phyloP scores from a whole-genome alignment of 2,888 invertebrate species.

The Chrysolina americana region DNA sequence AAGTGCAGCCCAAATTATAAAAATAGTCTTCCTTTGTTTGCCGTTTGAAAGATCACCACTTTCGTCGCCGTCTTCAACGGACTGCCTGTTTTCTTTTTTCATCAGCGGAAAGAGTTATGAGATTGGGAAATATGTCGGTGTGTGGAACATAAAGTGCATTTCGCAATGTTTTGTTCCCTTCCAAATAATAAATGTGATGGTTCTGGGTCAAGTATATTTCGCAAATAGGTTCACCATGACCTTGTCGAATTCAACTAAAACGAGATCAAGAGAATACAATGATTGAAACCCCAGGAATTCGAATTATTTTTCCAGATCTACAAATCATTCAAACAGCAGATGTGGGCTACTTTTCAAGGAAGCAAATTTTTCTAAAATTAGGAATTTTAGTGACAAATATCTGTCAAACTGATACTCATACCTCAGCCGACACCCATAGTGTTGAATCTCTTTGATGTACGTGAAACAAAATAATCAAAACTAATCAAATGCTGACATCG shows the following conservation, averaged over 20 bases:
- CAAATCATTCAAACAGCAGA: neutral
- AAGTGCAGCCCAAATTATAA: constrained; percentile 26
- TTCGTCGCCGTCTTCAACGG: neutral
- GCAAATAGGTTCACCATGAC: constrained; percentile 23
- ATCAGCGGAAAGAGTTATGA: constrained; percentile 2
- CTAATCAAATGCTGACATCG: no score
- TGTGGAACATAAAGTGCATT: neutral
- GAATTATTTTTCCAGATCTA: neutral
- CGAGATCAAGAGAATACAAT: neutral
- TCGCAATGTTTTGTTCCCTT: constrained; percentile 30
- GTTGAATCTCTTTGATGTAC: no score
- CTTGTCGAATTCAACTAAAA: neutral
- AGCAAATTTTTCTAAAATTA: no score
- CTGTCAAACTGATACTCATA: no score
- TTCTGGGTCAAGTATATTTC: constrained; percentile 25
- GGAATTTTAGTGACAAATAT: no score
- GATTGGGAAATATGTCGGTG: constrained; percentile 4
- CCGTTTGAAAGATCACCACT: constrained; percentile 11
- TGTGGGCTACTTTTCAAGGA: no score
- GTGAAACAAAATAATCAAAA: no score
- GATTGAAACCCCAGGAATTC: neutral
- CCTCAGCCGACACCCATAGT: no score
- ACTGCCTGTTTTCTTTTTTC: constrained; percentile 18
- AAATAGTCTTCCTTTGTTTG: constrained; percentile 32
- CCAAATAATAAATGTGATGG: constrained; percentile 16